Evolutionary conservation across 30 jellyfish, hydroid and myxozoan genomes (phyloP), one percentile per base, ranked within the genome.

Genomic region (Hydra vulgaris): DNA sequence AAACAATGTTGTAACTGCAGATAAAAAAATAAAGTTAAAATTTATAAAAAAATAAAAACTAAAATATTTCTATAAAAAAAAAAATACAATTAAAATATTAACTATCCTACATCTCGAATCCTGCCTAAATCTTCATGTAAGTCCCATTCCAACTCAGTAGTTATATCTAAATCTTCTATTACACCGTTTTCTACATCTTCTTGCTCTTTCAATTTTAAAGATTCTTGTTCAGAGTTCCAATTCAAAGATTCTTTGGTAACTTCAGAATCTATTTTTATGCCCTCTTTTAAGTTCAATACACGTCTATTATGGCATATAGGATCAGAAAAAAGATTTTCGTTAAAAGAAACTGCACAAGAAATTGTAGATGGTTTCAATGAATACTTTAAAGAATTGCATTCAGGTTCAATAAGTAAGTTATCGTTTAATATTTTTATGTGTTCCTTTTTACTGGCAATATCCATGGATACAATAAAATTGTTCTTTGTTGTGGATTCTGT

Each of bases 81-180:
- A 70, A 22, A 22, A 70, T 7, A 18, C 25, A 17, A 70, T 22
- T n/a, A n/a, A n/a, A n/a, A n/a, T n/a, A n/a, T n/a, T n/a, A 24
- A 22, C 16, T 1, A 61, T 61, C 85, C 85, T 21, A 78, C 74
- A 23, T 78, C 85, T 15, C 85, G 61, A 15, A 78, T 27, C 25
- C 85, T 54, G 17, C 67, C 85, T 27, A 78, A 78, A 23, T 78
- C 85, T 0, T 78, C 77, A 69, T 78, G 85, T 53, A 78, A 69
- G 67, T 78, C 85, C 85, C 85, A 78, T 26, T 78, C 85, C 54
- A 78, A 61, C 25, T 78, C 85, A 23, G 75, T 68, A 40, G 61
- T n/a, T 68, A 68, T 3, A 8, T 68, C 16, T 23, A 68, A 68
- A 68, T 68, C 75, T 68, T 68, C 75, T 4, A 3, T 23, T n/a